These are phyloP conservation scores for Atrina japonica DNA, from an alignment of 2,888 invertebrate genomes.

Conservation along the genomic window DNA sequence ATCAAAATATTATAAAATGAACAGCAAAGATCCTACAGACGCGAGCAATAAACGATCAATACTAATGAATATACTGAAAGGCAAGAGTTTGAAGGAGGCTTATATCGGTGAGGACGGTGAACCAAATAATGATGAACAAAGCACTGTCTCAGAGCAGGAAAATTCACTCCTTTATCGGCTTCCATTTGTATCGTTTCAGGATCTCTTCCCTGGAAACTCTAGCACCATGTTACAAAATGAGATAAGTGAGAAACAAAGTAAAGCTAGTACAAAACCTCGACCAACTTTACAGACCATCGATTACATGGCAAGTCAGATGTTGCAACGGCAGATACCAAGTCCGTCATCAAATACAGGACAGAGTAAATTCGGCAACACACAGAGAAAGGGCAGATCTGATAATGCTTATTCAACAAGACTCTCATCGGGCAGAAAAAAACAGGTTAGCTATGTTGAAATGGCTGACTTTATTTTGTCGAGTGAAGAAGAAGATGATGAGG, in stretches of 20 bases:
- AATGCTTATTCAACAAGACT: slow-evolving; percentile 25
- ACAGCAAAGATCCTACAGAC: too few relatives aligned
- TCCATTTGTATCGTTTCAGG: slow-evolving; percentile 39
- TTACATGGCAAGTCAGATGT: background rate
- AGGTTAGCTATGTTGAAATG: slow-evolving; percentile 29
- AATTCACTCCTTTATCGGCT: slow-evolving; percentile 39
- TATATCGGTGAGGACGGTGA: slow-evolving; percentile 12
- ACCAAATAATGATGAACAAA: background rate
- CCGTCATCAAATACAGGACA: background rate
- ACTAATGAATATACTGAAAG: slow-evolving; percentile 40
- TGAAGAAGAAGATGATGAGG: slow-evolving; percentile 19
- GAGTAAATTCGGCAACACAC: background rate
- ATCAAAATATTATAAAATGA: too few relatives aligned
- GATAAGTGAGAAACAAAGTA: background rate
- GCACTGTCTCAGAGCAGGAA: slow-evolving; percentile 33
- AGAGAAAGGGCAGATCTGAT: background rate
- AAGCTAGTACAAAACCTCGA: background rate
- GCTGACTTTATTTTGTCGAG: slow-evolving; percentile 7
- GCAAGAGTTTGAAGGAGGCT: slow-evolving; percentile 34
- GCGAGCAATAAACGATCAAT: slow-evolving; percentile 23
- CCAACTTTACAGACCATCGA: slow-evolving; percentile 16
- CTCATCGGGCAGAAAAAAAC: slow-evolving; percentile 33
- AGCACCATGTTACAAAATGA: slow-evolving; percentile 16
- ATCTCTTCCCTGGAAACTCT: slow-evolving; percentile 31
- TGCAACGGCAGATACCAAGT: background rate